Base-by-base conservation (phyloP, 2,113 vertebrate species). In the Pholis gunnellus region DNA sequence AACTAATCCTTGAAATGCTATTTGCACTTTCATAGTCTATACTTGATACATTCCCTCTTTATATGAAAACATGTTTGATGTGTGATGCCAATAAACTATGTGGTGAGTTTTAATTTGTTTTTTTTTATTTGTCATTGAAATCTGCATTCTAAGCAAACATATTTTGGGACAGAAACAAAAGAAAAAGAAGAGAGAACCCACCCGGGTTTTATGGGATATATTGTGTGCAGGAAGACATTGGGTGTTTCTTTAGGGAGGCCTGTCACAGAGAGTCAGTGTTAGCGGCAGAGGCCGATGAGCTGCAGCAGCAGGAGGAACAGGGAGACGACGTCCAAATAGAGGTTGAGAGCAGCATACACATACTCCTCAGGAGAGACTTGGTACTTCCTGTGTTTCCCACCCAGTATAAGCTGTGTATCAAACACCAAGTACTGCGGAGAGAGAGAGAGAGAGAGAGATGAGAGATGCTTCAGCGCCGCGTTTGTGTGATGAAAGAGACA, bases 41-140 rank as follows among this genome's bases (percentile, higher is more conserved):
- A 99, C 98, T 99, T 99, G 97, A 99, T 99, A 99, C 97, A 99
- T 99, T 99, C 98, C 98, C 97, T 97, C 94, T 99, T 99, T 99
- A 90, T 96, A 96, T 95, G 92, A 93, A 96, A 95, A 95, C 7
- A 95, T 94, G 93, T 97, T 96, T 96, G 96, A 96, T 96, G 97
- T 98, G 96, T 97, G 96, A 93, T 86, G 96, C 97, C 98, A 99
- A 94, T 97, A 97, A 94, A 95, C 87, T 75, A 72, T 86, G 93
- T 92, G 91, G 92, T 93, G 89, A 93, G 83, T 94, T 94, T 95
- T 89, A 86, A 79, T 68, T 25, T 86, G 72, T 57, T 9, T 54
- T 13, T 54, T 50, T 52, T 40, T 20, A 31, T 50, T 65, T 3
- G 9, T 76, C 11, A 31, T 15, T 59, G 9, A 68, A 17, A 60